Percentiles rank a stretch among this genome's conserved stretches.
Evolutionary conservation across 1,140 invertebrate genomes (phyloP).

Genomic region (Phthorimaea operculella): DNA sequence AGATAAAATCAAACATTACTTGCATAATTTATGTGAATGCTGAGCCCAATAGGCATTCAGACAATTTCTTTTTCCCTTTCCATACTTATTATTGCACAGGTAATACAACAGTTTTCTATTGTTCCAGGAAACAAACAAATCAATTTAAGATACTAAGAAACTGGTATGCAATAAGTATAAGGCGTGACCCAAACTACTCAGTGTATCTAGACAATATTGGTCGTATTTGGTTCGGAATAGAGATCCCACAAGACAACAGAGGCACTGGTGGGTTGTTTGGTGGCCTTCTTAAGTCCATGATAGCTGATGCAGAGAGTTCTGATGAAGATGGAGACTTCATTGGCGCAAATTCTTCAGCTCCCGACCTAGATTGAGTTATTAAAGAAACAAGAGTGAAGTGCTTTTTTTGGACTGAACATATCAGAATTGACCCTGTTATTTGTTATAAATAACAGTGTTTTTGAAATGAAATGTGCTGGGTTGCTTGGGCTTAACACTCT

Average conservation of each 20-base stretch:
- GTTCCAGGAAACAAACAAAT: conserved; percentile 44
- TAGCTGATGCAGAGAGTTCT: conserved; percentile 53
- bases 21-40: not conserved
- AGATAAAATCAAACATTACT: not conserved
- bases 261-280: conserved; percentile 47
- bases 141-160: conserved; percentile 51
- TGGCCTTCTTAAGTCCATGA: conserved; percentile 53
- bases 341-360: conserved; percentile 27
- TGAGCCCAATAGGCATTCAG: not conserved
- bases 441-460: too few relatives aligned
- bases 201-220: conserved; percentile 57
- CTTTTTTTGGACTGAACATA: conserved; percentile 16
- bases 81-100: not conserved
- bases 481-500: too few relatives aligned
- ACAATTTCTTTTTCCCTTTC: not conserved
- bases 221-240: conserved; percentile 58
- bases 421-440: not conserved
- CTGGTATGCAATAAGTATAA: conserved; percentile 55
- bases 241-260: conserved; percentile 35
- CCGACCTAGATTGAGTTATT: conserved; percentile 48
- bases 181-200: conserved; percentile 54
- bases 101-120: not conserved
- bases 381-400: conserved; percentile 6
- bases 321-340: conserved; percentile 46
- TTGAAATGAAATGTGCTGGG: too few relatives aligned